A percentile compares a stretch with the other conserved stretches of the same genome.
These are phyloP conservation scores for Antechinus flavipes DNA, from an alignment of 2,113 vertebrate genomes.

Conservation along the genomic window DNA sequence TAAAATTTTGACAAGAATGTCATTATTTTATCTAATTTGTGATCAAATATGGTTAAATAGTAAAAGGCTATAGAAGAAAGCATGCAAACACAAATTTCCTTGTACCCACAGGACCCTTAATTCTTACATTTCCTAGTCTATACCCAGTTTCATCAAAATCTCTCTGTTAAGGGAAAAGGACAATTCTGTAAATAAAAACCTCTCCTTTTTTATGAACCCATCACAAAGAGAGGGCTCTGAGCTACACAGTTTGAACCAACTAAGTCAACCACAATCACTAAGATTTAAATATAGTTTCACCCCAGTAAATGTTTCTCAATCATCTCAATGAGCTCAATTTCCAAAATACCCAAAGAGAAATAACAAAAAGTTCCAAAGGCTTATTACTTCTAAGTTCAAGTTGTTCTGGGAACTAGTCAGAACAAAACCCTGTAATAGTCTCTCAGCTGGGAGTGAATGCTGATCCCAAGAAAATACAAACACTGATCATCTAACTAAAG, in stretches of 20 bases:
- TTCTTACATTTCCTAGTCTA: background rate
- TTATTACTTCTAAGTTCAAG: too few relatives aligned
- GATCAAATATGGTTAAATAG: background rate
- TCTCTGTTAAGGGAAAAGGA: background rate
- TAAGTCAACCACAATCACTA: background rate
- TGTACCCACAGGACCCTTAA: background rate
- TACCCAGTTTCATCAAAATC: background rate
- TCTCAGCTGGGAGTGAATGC: too few relatives aligned
- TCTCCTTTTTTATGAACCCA: background rate
- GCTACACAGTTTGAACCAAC: background rate
- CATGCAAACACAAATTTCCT: background rate
- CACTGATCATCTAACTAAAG: too few relatives aligned
- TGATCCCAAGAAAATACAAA: too few relatives aligned
- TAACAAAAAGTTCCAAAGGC: too few relatives aligned
- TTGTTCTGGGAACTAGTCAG: too few relatives aligned
- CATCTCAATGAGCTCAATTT: too few relatives aligned
- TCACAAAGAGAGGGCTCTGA: background rate
- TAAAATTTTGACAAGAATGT: background rate
- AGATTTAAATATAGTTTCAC: background rate
- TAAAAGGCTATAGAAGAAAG: background rate
- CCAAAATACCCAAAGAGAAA: background rate
- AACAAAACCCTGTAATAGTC: too few relatives aligned
- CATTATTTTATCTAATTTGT: background rate
- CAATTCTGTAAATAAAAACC: background rate
- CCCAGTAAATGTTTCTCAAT: too few relatives aligned